These are phyloP conservation scores for Eupeodes luniger DNA, from an alignment of 2,888 invertebrate genomes.

Conservation along the genomic window DNA sequence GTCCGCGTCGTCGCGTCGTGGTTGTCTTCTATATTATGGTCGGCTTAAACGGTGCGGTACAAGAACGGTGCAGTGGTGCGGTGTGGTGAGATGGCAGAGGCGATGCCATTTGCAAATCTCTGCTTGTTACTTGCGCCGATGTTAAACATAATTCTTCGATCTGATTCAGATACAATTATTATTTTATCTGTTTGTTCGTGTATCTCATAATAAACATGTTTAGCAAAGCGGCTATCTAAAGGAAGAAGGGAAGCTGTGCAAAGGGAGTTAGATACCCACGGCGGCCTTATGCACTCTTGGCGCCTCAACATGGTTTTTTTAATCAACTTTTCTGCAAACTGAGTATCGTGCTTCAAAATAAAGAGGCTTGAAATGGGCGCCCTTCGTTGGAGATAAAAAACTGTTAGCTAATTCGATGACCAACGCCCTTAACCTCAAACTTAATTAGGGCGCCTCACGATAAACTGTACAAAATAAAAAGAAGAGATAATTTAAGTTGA, in stretches of 20 bases:
- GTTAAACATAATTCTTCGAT: slow-evolving; percentile 75
- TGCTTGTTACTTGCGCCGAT: slow-evolving; percentile 74
- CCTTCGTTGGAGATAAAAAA: no score
- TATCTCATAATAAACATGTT: slow-evolving; percentile 76
- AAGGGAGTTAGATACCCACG: not conserved
- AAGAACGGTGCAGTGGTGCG: not conserved
- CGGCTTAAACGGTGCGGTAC: not conserved
- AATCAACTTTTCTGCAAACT: no score
- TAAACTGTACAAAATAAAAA: no score
- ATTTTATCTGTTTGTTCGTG: slow-evolving; percentile 76
- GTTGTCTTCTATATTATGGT: not conserved
- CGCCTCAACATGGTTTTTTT: not conserved
- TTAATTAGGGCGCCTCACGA: no score
- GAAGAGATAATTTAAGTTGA: no score
- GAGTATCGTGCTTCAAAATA: no score
- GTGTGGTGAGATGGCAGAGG: slow-evolving; percentile 11
- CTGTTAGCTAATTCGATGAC: no score
- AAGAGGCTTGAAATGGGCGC: no score
- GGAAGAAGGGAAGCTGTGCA: slow-evolving; percentile 6
- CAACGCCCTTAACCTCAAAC: no score
- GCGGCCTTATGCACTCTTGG: not conserved
- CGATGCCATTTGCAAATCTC: slow-evolving; percentile 75
- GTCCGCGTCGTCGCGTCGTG: not conserved
- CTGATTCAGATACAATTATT: slow-evolving; percentile 76
- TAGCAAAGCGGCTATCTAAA: slow-evolving; percentile 50